Percentiles rank a stretch among this genome's conserved stretches.
Conservation (phyloP, 1,140 invertebrate genomes). For the Leguminivora glycinivorella region DNA sequence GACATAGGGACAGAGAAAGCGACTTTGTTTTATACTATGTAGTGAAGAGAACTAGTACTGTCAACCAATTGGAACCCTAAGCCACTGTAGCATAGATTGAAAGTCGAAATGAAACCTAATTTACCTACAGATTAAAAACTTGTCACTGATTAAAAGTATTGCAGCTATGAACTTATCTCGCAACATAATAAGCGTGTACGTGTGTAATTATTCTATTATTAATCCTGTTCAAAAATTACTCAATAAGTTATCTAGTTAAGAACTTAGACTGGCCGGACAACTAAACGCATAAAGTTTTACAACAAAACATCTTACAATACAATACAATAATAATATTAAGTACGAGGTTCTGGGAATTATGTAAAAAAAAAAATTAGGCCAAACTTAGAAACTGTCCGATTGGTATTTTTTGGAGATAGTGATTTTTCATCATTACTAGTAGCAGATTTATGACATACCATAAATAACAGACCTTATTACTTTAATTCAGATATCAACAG, state of each 20-base stretch:
- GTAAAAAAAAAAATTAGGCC: conserved; percentile 58
- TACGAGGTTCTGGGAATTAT: conserved; percentile 45
- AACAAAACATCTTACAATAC: conserved; percentile 43
- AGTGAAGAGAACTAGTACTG: no score
- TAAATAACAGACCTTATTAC: background rate
- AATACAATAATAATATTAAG: conserved; percentile 47
- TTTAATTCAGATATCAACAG: background rate
- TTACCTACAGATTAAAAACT: background rate
- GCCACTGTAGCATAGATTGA: no score
- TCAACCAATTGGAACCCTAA: no score
- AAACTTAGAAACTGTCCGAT: conserved; percentile 43
- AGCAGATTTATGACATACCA: background rate
- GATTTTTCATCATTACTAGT: conserved; percentile 48
- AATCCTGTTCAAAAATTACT: conserved; percentile 57
- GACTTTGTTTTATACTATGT: no score
- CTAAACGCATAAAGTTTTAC: conserved; percentile 31
- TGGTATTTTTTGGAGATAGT: conserved; percentile 43
- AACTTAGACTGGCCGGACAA: conserved; percentile 64
- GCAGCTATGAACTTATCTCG: conserved; percentile 49
- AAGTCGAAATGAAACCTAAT: background rate
- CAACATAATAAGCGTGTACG: conserved; percentile 70
- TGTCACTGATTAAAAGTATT: conserved; percentile 34
- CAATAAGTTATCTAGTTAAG: conserved; percentile 55
- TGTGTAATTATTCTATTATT: conserved; percentile 65
- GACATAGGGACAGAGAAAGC: no score